Evolutionary conservation across 2,888 invertebrate species (phyloP).

Genomic region (Pristionchus arcanus): DNA sequence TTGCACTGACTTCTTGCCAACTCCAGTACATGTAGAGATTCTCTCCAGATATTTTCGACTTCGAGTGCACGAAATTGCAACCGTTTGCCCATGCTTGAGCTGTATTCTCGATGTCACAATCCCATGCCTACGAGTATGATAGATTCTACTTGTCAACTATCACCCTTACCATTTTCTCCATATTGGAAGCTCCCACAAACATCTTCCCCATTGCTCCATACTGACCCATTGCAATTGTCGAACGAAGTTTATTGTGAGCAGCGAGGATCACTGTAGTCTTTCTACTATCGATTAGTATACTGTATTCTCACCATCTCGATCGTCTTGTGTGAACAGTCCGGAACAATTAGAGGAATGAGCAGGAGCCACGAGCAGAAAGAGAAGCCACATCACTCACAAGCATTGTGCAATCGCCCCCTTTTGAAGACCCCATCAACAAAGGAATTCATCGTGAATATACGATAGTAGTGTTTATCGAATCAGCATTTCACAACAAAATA

Average conservation of each 20-base stretch:
- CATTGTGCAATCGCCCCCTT: background rate
- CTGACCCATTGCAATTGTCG: slow-evolving; percentile 27
- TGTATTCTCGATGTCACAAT: slow-evolving; percentile 44
- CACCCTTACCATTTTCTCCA: slow-evolving; percentile 31
- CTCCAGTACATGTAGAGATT: slow-evolving; percentile 45
- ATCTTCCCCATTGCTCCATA: background rate
- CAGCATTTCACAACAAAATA: slow-evolving; percentile 38
- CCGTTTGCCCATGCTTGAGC: slow-evolving; percentile 48
- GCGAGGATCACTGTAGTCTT: slow-evolving; percentile 27
- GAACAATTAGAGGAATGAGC: background rate
- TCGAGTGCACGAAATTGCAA: background rate
- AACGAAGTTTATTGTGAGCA: slow-evolving; percentile 46
- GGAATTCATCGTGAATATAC: background rate
- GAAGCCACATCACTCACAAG: slow-evolving; percentile 7
- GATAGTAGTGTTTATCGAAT: slow-evolving; percentile 26
- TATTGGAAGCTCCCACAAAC: slow-evolving; percentile 29
- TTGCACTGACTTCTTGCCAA: slow-evolving; percentile 28
- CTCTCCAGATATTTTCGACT: slow-evolving; percentile 1
- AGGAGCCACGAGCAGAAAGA: background rate
- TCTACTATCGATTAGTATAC: slow-evolving; percentile 4
- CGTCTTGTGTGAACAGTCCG: background rate
- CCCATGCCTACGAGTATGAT: background rate
- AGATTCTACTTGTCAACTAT: too few species aligned
- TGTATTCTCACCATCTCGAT: background rate
- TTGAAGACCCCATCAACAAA: background rate